Conservation (phyloP, 2,797 vertebrate genomes). For the Tragelaphus oryx region DNA sequence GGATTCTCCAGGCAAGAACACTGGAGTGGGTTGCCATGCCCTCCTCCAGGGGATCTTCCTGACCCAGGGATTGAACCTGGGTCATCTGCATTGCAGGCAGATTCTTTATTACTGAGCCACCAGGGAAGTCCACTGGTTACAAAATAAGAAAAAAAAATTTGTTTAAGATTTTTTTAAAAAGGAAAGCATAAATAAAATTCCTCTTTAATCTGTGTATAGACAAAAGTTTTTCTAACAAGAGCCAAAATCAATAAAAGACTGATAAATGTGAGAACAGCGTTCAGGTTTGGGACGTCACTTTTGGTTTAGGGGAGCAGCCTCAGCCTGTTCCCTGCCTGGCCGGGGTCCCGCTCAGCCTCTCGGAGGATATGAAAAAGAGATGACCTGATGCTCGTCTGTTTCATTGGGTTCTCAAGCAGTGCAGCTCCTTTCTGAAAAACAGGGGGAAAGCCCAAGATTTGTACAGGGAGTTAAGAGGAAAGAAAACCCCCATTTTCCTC, state of each 20-base stretch:
- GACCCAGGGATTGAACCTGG: too few species aligned
- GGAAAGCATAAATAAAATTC: background rate
- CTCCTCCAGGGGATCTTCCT: too few species aligned
- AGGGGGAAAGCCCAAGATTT: background rate
- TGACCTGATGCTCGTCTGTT: too few species aligned
- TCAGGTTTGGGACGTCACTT: background rate
- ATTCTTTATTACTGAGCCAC: too few species aligned
- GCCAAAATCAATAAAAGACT: background rate
- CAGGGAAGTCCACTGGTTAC: background rate
- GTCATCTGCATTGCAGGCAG: too few species aligned
- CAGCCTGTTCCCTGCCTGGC: background rate
- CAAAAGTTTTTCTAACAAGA: background rate
- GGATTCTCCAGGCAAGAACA: too few species aligned
- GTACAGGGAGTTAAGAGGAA: background rate
- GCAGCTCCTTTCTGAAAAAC: background rate
- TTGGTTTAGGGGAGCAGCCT: background rate
- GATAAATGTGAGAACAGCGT: background rate
- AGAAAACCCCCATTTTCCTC: background rate
- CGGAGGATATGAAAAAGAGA: too few species aligned
- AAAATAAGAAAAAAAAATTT: background rate
- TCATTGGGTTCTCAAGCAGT: background rate
- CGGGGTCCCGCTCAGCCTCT: rapidly evolving
- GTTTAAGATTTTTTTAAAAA: background rate
- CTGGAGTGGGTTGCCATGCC: too few species aligned
- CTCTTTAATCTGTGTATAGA: background rate